Evolutionary conservation across 2,888 invertebrate genomes (phyloP), one percentile per base, ranked within the genome.

Genomic region (Protodeltote pygarga): DNA sequence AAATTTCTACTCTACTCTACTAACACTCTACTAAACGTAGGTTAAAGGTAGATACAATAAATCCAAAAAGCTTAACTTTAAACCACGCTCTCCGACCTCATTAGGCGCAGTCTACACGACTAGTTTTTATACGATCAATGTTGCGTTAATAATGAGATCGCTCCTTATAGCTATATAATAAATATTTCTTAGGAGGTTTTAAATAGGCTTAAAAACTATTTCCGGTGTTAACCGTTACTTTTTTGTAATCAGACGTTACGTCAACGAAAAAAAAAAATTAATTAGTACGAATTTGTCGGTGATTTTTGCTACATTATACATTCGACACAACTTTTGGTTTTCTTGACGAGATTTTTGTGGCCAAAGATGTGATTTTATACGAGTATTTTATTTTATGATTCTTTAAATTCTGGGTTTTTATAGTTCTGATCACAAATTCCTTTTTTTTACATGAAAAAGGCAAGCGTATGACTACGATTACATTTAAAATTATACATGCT

Each of bases 71-170:
- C 6, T 21, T 31, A 21, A 25, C 25, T 62, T 77, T 75, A 51
- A 28, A 59, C 77, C 74, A 71, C 33, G 47, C 48, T 51, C 38
- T 70, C 77, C 8, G 27, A 34, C 34, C 52, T 57, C 48, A 51
- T 68, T 61, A 61, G 78, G 65, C 62, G 67, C 71, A 71, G 70
- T 62, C 65, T 49, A 68, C 51, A 51, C 59, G 59, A 49, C 55
- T 46, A 49, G 58, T 74, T 81, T 78, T 80, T 80, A 69, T 63
- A 66, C 49, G 70, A 58, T 76, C 75, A 72, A 81, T 84, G 79
- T 81, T 72, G 76, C 80, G 80, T 83, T 73, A 77, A 84, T 77
- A 85, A 85, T 80, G 71, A 74, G 72, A 79, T 80, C 75, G 70
- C 73, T 73, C 74, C 72, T 72, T 69, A 72, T 37, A 46, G 73